A percentile compares a stretch with the other conserved stretches of the same genome.
Conservation (phyloP, 2,797 vertebrate species). For the Cheirogaleus major region DNA sequence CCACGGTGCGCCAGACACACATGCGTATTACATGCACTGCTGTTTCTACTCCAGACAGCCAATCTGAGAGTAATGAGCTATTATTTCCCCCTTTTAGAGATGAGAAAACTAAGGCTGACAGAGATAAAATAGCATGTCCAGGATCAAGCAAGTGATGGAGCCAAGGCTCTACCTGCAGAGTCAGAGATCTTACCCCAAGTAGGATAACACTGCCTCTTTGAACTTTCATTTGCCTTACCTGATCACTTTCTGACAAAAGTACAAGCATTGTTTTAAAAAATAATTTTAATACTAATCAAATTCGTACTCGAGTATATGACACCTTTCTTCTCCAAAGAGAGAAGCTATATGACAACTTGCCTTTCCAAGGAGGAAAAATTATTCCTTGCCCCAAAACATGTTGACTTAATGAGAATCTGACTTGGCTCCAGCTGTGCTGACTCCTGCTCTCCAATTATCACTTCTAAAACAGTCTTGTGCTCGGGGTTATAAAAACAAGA, state of each 20-base stretch:
- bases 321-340: neutral
- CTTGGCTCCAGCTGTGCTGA: neutral
- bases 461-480: neutral
- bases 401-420: neutral
- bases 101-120: neutral
- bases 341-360: neutral
- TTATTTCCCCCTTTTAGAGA: neutral
- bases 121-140: neutral
- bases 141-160: neutral
- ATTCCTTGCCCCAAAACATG: neutral
- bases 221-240: neutral
- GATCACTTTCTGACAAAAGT: neutral
- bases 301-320: neutral
- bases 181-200: neutral
- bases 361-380: neutral
- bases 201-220: neutral
- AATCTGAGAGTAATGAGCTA: neutral
- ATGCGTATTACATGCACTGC: too few relatives aligned
- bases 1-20: accelerated
- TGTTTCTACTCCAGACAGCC: neutral
- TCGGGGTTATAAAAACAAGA: neutral
- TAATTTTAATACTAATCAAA: neutral
- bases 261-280: neutral
- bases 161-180: neutral
- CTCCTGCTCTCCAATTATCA: neutral